Evolutionary conservation across 2,888 invertebrate species (phyloP).

Genomic region (Limenitis camilla): DNA sequence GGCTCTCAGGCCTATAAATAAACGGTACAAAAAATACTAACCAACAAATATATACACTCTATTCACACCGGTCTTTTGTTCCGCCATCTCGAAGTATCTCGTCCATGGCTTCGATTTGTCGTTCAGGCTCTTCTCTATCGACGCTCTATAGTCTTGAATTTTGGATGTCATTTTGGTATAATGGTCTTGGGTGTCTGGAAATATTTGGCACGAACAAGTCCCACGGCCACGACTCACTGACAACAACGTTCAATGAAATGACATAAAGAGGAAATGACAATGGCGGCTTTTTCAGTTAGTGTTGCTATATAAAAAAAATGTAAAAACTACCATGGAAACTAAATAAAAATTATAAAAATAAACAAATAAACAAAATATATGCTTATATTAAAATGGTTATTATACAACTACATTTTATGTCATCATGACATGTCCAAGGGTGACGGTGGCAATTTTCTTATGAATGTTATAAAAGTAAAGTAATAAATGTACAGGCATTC

Average conservation of each 20-base stretch:
- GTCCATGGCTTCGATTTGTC: conserved; percentile 85
- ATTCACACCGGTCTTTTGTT: conserved; percentile 82
- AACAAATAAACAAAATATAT: no score
- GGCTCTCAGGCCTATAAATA: conserved; percentile 48
- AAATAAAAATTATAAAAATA: no score
- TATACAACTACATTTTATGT: no score
- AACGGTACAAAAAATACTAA: conserved; percentile 70
- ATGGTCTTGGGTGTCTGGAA: conserved; percentile 30
- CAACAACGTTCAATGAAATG: conserved; percentile 34
- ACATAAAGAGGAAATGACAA: conserved; percentile 11
- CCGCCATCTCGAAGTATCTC: conserved; percentile 77
- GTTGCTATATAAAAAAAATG: conserved; percentile 16
- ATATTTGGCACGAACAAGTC: conserved; percentile 43
- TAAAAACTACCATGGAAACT: no score
- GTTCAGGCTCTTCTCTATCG: conserved; percentile 75
- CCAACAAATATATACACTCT: conserved; percentile 85
- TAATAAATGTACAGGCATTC: no score
- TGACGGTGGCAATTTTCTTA: no score
- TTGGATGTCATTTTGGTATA: conserved; percentile 56
- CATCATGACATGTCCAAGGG: no score
- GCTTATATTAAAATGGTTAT: no score
- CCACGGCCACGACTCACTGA: conserved; percentile 54
- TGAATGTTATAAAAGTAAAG: no score
- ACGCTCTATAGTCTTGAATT: conserved; percentile 71
- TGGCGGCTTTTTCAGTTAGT: conserved; percentile 14